These are phyloP conservation scores for Rousettus leschenaultii DNA, from an alignment of 2,113 vertebrate species.

Conservation along the genomic window DNA sequence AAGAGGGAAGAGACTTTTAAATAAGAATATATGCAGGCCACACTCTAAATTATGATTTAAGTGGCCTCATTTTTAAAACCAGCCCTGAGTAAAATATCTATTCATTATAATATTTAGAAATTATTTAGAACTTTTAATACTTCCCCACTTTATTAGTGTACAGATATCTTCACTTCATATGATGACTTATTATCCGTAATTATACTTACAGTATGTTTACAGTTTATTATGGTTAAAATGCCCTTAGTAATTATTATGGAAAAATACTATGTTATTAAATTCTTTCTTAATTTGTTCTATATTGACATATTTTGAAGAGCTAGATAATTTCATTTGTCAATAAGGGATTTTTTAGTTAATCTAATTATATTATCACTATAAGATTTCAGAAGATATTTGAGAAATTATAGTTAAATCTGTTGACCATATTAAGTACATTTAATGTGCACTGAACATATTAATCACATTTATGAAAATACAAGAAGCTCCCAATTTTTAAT, in stretches of 20 bases:
- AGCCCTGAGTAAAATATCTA: neutral
- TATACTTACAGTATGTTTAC: neutral
- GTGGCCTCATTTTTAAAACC: neutral
- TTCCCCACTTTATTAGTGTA: neutral
- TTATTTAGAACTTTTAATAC: neutral
- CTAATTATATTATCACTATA: neutral
- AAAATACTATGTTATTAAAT: slow-evolving; percentile 21
- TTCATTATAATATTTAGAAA: neutral
- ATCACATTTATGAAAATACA: neutral
- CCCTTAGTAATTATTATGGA: neutral
- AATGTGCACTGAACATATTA: slow-evolving; percentile 30
- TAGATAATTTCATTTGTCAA: slow-evolving; percentile 33
- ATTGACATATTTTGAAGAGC: slow-evolving; percentile 30
- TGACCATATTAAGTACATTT: slow-evolving; percentile 3
- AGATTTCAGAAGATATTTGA: slow-evolving; percentile 1
- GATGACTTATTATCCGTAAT: neutral
- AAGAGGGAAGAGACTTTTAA: neutral
- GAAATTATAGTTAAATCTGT: slow-evolving; percentile 47
- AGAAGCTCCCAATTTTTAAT: neutral
- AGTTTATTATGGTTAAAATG: neutral
- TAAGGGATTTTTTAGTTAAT: slow-evolving; percentile 40
- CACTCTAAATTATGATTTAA: neutral
- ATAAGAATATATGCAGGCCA: neutral
- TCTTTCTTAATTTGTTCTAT: neutral
- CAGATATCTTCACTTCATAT: neutral